Base-by-base conservation (phyloP, 2,113 vertebrate species). In the Cephalopterus ornatus region DNA sequence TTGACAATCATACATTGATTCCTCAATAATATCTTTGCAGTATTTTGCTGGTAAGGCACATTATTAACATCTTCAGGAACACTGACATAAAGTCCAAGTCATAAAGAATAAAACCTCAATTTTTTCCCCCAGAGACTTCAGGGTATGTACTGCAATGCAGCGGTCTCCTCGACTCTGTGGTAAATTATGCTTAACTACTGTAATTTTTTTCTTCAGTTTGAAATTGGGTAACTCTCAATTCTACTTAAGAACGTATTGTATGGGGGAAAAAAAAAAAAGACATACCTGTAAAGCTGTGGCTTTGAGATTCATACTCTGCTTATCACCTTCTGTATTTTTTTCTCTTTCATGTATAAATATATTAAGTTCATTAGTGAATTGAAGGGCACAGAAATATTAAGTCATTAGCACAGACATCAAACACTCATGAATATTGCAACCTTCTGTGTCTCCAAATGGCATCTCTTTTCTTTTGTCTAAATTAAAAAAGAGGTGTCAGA, bases 281-380 rank as follows among this genome's bases (percentile, higher is more conserved):
- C 13, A 23, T 23, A 35, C 61, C 94, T 95, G 53, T 72, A 89
- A 89, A 95, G 32, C 26, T 74, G 53, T 74, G 58, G 71, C 77
- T 93, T 55, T 75, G 42, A 82, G 65, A 95, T 55, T 88, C 49
- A 55, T 7, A 61, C 9, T 58, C 39, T 88, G 24, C 28, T 85
- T 49, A 81, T 56, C 58, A n/a, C 9, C 24, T 73, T 88, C 77
- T 85, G 15, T 81, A 92, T 94, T 33, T 24, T 72, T 93, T 68
- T 93, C 67, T 78, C 28, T 82, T 92, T 56, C 26, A 70, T 81
- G 42, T 92, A 74, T 84, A 94, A 97, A 91, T 93, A 59, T 70
- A 77, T 96, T 85, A 91, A 94, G 75, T 74, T 93, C 66, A 80
- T 92, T 67, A 92, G 47, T 68, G 96, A 97, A 97, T 92, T 93